A percentile compares a stretch with the other conserved stretches of the same genome.
Conservation (phyloP, 2,888 invertebrate genomes). For the Pogonocherus hispidulus region DNA sequence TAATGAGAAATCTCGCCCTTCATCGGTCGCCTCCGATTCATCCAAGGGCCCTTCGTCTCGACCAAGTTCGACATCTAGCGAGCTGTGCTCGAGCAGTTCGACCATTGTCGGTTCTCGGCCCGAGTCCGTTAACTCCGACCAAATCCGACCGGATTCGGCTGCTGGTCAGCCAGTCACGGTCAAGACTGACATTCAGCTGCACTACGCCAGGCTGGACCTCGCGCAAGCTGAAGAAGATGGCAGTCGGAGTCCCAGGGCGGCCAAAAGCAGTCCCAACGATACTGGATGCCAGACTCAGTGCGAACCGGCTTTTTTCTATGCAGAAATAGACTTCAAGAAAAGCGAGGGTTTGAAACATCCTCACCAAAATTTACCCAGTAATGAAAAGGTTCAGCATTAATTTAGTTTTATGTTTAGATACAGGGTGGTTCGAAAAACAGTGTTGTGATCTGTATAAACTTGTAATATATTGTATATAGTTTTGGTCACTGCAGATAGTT, state of each 20-base stretch:
- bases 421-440: slow-evolving; percentile 10
- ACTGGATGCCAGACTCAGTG: slow-evolving; percentile 25
- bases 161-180: slow-evolving; percentile 46
- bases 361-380: slow-evolving; percentile 48
- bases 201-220: slow-evolving; percentile 79
- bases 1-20: slow-evolving; percentile 48
- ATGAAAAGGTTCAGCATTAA: slow-evolving; percentile 60
- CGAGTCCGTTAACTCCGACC: slow-evolving; percentile 64
- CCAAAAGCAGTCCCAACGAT: slow-evolving; percentile 47
- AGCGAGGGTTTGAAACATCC: slow-evolving; percentile 69
- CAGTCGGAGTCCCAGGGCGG: slow-evolving; percentile 57
- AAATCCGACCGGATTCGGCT: slow-evolving; percentile 52
- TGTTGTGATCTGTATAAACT: slow-evolving; percentile 23
- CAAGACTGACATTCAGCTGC: slow-evolving; percentile 64
- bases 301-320: slow-evolving; percentile 75
- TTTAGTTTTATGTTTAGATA: slow-evolving; percentile 22
- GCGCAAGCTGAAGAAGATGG: slow-evolving; percentile 61
- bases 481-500: neutral
- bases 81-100: slow-evolving; percentile 63
- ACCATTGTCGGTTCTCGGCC: slow-evolving; percentile 65
- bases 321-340: slow-evolving; percentile 85
- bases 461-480: slow-evolving; percentile 42
- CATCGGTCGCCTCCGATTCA: slow-evolving; percentile 47
- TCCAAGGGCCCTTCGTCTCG: slow-evolving; percentile 55
- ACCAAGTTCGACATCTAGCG: slow-evolving; percentile 65